Conservation (phyloP, 2,113 vertebrate species). For the Anguilla rostrata region DNA sequence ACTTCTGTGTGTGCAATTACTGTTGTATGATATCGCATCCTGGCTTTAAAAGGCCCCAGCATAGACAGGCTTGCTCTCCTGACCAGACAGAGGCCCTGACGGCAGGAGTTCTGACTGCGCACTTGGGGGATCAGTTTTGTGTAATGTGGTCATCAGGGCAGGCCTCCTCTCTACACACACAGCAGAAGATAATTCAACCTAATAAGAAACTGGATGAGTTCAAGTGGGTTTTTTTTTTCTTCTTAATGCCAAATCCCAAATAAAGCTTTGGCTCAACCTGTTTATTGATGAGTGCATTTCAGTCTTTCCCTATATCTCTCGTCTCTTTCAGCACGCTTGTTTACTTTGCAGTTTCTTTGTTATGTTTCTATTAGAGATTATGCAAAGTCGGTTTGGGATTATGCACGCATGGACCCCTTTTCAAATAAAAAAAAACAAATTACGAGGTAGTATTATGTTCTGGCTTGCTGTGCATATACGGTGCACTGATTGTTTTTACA, state of each 20-base stretch:
- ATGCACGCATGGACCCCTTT: conserved; percentile 42
- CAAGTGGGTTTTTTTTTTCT: conserved; percentile 13
- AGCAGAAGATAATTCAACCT: conserved; percentile 19
- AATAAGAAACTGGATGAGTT: conserved; percentile 38
- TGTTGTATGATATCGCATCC: background rate
- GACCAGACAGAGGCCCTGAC: conserved; percentile 17
- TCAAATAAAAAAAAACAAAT: conserved; percentile 59
- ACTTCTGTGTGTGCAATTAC: background rate
- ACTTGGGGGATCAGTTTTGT: conserved; percentile 31
- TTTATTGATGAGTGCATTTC: conserved; percentile 38
- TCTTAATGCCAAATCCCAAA: conserved; percentile 17
- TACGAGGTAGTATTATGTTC: conserved; percentile 55
- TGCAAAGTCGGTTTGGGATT: conserved; percentile 70
- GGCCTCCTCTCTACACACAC: background rate
- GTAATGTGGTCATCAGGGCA: conserved; percentile 17
- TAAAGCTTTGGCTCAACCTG: conserved; percentile 43
- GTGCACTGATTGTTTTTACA: conserved; percentile 51
- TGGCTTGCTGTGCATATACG: conserved; percentile 45
- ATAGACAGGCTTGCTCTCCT: conserved; percentile 11
- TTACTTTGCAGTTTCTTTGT: background rate
- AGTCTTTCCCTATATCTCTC: conserved; percentile 46
- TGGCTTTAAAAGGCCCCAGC: conserved; percentile 11
- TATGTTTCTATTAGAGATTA: conserved; percentile 59
- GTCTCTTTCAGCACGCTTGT: conserved; percentile 49
- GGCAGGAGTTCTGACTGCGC: conserved; percentile 33